Evolutionary conservation across 2,888 invertebrate genomes (phyloP), one percentile per base, ranked within the genome.

Genomic region (Nasonovia ribisnigri): DNA sequence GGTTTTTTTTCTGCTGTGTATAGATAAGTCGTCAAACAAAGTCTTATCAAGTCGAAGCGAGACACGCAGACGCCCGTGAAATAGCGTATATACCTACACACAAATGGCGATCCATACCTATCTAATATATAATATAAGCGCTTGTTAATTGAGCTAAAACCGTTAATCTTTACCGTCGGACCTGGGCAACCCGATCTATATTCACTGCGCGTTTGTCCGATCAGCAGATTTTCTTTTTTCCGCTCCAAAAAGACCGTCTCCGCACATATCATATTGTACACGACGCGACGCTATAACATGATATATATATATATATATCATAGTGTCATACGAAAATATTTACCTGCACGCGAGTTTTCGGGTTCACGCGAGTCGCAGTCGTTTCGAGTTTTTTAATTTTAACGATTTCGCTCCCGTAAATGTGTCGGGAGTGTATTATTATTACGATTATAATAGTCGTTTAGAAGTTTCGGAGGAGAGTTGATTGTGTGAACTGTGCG

Each of bases 391-490:
- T 36, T 36, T 36, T 77, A 77, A 77, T 77, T 77, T 77, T 36
- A 36, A 77, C 36, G 6, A 42, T 77, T 36, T 36, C 20, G 20
- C 36, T 77, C 6, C n/a, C 36, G 36, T 36, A 77, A 20, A 77
- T 20, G 77, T 77, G 36, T 77, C 20, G 36, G 36, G 20, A 77
- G 2, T 16, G n/a, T 67, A 67, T 67, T 10, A n/a, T 67, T 67
- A 67, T 54, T 20, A 57, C 10, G 57, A 57, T 57, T 26, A 57
- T 26, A 57, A 57, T 77, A 77, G 77, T 20, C 36, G 20, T 77
- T 8, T 77, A 36, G 77, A 77, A 48, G 67, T 77, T 90, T 67
- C 67, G 90, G 67, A 84, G 90, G 67, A 84, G 36, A 91, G 84
- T 51, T 91, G 51, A 77, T 77, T 29, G 10, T 84, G 91, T 54